Conservation (phyloP, 2,888 invertebrate genomes). For the Drosophila lutescens region DNA sequence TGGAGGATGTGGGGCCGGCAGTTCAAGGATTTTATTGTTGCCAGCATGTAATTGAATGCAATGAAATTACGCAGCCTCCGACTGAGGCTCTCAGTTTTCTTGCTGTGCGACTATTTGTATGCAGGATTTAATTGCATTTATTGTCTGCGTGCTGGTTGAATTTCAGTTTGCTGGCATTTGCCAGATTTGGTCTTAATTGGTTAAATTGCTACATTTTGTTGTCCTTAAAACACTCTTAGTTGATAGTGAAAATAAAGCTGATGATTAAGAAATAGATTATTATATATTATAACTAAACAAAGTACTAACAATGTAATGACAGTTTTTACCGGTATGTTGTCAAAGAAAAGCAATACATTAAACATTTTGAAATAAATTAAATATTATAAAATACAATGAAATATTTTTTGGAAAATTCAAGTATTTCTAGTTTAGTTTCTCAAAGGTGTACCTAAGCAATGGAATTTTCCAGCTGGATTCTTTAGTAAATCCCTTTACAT, state of each 20-base stretch:
- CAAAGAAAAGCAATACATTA: too few species aligned
- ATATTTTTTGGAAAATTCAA: too few species aligned
- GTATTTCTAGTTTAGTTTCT: too few species aligned
- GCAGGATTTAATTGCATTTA: conserved; percentile 68
- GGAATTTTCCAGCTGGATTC: not conserved
- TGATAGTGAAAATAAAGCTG: too few species aligned
- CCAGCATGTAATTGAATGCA: conserved; percentile 75
- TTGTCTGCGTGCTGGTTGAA: conserved; percentile 15
- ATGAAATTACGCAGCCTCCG: conserved; percentile 53
- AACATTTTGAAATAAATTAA: too few species aligned
- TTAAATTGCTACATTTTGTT: not conserved
- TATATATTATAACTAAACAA: too few species aligned
- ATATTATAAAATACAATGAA: too few species aligned
- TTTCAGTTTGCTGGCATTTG: conserved; percentile 6
- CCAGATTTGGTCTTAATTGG: conserved; percentile 6
- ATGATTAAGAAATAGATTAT: too few species aligned
- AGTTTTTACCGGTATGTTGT: too few species aligned
- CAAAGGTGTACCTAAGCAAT: too few species aligned
- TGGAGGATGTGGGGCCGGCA: conserved; percentile 38
- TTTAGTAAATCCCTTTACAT: not conserved
- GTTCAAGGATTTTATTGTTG: conserved; percentile 77
- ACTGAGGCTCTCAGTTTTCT: conserved; percentile 15
- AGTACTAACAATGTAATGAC: too few species aligned
- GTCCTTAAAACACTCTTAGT: too few species aligned
- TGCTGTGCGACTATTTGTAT: conserved; percentile 40